Conservation (phyloP, 1,140 invertebrate genomes). For the Acromyrmex charruanus region DNA sequence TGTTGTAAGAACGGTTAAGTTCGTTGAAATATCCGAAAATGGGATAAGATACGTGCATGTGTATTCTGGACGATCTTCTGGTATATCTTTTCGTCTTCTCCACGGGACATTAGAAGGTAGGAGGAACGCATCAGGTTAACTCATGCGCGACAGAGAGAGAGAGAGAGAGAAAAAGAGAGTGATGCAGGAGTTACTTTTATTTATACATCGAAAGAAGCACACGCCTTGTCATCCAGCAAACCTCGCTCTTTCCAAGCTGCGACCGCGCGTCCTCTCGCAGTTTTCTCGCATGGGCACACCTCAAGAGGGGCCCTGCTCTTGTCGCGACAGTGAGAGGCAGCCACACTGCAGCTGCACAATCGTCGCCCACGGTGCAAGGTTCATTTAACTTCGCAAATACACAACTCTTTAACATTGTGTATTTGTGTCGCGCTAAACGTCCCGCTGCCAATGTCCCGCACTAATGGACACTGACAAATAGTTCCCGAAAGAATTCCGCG, state of each 20-base stretch:
- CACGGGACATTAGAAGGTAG: constrained; percentile 9
- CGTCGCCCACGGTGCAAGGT: constrained; percentile 75
- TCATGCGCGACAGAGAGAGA: constrained; percentile 15
- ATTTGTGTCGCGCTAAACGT: constrained; percentile 72
- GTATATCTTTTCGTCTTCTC: constrained; percentile 36
- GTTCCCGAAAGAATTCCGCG: constrained; percentile 56
- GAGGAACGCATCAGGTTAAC: constrained; percentile 24
- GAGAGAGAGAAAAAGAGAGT: neutral
- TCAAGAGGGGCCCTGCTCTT: constrained; percentile 71
- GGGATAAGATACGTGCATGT: constrained; percentile 32
- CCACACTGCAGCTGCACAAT: constrained; percentile 76
- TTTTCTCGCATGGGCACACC: constrained; percentile 77
- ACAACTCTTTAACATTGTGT: constrained; percentile 78
- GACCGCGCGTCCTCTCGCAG: constrained; percentile 50
- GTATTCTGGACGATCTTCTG: constrained; percentile 15
- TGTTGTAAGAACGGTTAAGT: constrained; percentile 36
- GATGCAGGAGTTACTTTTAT: constrained; percentile 70
- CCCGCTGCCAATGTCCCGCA: constrained; percentile 59
- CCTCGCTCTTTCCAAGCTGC: constrained; percentile 25
- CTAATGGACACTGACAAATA: constrained; percentile 78
- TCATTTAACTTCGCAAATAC: constrained; percentile 79
- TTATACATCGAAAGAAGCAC: constrained; percentile 62
- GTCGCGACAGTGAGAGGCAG: constrained; percentile 45
- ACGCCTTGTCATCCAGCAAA: constrained; percentile 55
- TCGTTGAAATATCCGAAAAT: constrained; percentile 40